Percentiles rank a stretch among this genome's conserved stretches.
These are phyloP conservation scores for Crenuchus spilurus DNA, from an alignment of 2,797 vertebrate genomes.

Conservation along the genomic window DNA sequence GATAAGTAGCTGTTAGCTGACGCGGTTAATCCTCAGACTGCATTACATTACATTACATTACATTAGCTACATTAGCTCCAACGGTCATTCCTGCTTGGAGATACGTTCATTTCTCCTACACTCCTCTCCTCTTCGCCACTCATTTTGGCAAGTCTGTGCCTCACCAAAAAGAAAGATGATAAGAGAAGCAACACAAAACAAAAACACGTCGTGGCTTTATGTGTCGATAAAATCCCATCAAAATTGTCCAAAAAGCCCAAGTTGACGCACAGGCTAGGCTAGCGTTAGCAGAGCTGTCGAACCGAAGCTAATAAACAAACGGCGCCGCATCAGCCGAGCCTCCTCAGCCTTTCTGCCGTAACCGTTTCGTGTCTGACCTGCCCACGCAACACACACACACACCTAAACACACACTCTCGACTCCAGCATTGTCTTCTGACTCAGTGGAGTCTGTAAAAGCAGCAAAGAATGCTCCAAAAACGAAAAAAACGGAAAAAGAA, in stretches of 20 bases:
- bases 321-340: not conserved
- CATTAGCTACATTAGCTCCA: constrained; percentile 32
- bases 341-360: not conserved
- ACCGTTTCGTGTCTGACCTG: not conserved
- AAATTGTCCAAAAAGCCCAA: not conserved
- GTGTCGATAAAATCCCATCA: not conserved
- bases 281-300: not conserved
- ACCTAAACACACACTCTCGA: not conserved
- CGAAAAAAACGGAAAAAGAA: no score
- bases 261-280: not conserved
- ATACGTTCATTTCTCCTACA: constrained; percentile 61
- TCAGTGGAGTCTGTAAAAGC: not conserved
- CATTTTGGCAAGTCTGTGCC: constrained; percentile 62
- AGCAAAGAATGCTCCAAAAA: no score
- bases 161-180: not conserved
- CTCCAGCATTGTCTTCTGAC: not conserved
- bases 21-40: constrained; percentile 44
- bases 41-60: constrained; percentile 34
- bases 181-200: no score
- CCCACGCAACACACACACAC: constrained; percentile 7
- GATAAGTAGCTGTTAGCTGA: constrained; percentile 58
- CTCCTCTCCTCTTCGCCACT: constrained; percentile 69
- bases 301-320: constrained; percentile 11
- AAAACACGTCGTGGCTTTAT: no score
- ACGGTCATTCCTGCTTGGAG: constrained; percentile 44